Percentiles rank a stretch among this genome's conserved stretches.
Conservation (phyloP, 1,140 invertebrate genomes). For the Euura lappo region DNA sequence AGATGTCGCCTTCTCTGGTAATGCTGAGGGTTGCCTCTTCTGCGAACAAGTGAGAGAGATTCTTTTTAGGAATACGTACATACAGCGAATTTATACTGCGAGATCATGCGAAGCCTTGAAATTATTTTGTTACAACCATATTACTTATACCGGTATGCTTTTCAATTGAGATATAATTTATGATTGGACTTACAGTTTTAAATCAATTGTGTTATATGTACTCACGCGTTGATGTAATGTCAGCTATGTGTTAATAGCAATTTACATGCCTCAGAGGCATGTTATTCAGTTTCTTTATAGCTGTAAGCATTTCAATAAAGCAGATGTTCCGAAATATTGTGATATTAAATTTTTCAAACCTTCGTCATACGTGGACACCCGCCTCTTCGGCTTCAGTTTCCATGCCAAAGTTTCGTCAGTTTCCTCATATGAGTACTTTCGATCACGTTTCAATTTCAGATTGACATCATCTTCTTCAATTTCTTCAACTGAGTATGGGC, state of each 20-base stretch:
- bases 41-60: slow-evolving; percentile 45
- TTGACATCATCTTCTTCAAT: slow-evolving; percentile 58
- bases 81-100: neutral
- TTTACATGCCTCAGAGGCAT: slow-evolving; percentile 7
- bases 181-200: neutral
- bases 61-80: neutral
- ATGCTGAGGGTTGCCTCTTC: slow-evolving; percentile 67
- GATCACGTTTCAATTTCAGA: slow-evolving; percentile 64
- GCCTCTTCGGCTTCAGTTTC: slow-evolving; percentile 53
- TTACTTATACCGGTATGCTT: slow-evolving; percentile 50
- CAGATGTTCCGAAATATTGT: neutral
- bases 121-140: slow-evolving; percentile 1
- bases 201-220: slow-evolving; percentile 16
- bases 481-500: slow-evolving; percentile 52
- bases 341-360: slow-evolving; percentile 56
- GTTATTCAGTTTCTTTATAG: slow-evolving; percentile 19
- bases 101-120: neutral
- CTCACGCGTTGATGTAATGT: slow-evolving; percentile 20
- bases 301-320: slow-evolving; percentile 24
- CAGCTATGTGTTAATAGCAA: slow-evolving; percentile 9
- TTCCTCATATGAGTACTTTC: slow-evolving; percentile 54
- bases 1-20: slow-evolving; percentile 62
- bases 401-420: slow-evolving; percentile 68
- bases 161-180: slow-evolving; percentile 32
- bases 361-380: slow-evolving; percentile 66